Conservation (phyloP, 2,888 invertebrate species). For the Dasysyrphus tricinctus region DNA sequence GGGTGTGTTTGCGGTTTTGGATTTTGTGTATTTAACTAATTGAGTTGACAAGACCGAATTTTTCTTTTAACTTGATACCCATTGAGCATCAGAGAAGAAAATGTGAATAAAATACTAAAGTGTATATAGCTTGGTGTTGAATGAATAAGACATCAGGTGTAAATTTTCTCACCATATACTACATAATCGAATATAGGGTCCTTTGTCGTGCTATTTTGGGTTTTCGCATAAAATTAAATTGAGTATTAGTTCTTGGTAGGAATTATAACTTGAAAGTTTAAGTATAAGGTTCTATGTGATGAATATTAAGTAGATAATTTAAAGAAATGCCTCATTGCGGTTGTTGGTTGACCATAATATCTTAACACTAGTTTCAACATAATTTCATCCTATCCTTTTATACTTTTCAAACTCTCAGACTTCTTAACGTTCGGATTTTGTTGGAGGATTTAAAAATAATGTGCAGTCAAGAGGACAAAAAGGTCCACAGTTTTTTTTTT, state of each 20-base stretch:
- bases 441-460: too few species aligned
- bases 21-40: constrained; percentile 38
- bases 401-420: too few species aligned
- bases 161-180: constrained; percentile 19
- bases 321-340: not conserved
- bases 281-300: not conserved
- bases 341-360: not conserved
- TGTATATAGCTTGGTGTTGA: not conserved
- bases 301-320: not conserved
- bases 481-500: too few species aligned
- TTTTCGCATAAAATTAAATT: not conserved
- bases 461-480: too few species aligned
- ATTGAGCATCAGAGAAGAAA: not conserved
- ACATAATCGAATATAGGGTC: not conserved
- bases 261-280: not conserved
- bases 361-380: too few species aligned
- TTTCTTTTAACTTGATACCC: constrained; percentile 8
- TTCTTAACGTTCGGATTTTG: too few species aligned
- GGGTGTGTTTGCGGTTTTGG: not conserved
- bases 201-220: not conserved
- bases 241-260: not conserved
- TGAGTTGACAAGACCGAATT: constrained; percentile 20
- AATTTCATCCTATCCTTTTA: too few species aligned
- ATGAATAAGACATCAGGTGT: constrained; percentile 19
- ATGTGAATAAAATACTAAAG: not conserved